Base-by-base conservation (phyloP, 2,888 invertebrate species). In the Aporophyla lueneburgensis region DNA sequence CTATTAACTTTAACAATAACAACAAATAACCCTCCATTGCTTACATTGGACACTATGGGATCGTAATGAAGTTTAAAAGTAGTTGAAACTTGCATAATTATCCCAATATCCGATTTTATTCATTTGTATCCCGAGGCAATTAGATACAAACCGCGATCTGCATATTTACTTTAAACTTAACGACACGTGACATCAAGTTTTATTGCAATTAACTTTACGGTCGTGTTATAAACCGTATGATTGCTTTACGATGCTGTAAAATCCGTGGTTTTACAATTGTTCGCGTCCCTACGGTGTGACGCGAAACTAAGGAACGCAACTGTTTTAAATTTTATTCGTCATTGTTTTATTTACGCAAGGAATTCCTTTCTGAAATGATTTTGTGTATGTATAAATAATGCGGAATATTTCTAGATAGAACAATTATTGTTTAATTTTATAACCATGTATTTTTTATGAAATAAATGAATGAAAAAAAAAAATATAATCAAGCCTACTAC, bases 201-300 rank as follows among this genome's bases (percentile, higher is more conserved):
- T 87, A 87, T 86, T 82, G 87, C 88, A 90, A 90, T 90, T 90
- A 92, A 91, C 89, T 93, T 92, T 91, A 93, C 91, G 87, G 88
- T 81, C 83, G 86, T 86, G 90, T 88, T 88, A 91, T 93, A 92
- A 89, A 88, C 88, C 88, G 87, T 88, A 90, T 92, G 93, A 93
- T 93, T 92, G 92, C 89, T 93, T 94, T 92, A 93, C 87, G 92
- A 89, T 88, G 91, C 71, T 89, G 88, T 94, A 92, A 93, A 93
- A 89, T 86, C 81, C 82, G 72, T 71, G 86, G 87, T 83, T 87
- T 88, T 85, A 89, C 89, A 85, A 85, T 89, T 86, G 79, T 78
- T 73, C 78, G 77, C 72, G 81, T 84, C 78, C 84, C 78, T 68
- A 76, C 80, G 83, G 86, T 74, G 72, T 56, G 68, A 43, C 80